Evolutionary conservation across 2,888 invertebrate genomes (phyloP).

Genomic region (Buathra laborator): DNA sequence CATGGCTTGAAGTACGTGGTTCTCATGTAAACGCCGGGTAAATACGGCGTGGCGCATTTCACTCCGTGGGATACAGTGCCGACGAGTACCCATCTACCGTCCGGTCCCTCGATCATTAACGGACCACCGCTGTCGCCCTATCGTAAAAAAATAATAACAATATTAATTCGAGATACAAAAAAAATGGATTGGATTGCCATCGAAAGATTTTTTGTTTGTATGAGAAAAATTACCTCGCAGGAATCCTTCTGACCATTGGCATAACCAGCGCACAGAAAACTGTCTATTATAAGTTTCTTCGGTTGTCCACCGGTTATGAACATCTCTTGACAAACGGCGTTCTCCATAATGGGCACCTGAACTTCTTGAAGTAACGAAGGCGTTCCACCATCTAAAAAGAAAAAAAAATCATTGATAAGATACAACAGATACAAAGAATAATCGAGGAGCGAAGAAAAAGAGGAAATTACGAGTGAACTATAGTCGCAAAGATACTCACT

Average conservation of each 20-base stretch:
- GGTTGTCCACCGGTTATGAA: constrained; percentile 96
- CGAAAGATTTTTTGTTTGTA: not conserved
- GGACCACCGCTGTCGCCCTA: constrained; percentile 98
- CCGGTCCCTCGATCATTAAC: constrained; percentile 92
- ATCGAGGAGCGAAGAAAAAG: not conserved
- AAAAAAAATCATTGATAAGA: not conserved
- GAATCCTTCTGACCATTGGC: constrained; percentile 97
- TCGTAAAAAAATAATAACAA: constrained; percentile 55
- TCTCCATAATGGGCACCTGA: constrained; percentile 96
- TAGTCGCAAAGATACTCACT: constrained; percentile 85
- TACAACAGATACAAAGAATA: constrained; percentile 5
- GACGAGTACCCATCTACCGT: constrained; percentile 94
- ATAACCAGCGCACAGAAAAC: constrained; percentile 97
- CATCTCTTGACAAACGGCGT: constrained; percentile 97
- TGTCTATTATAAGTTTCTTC: constrained; percentile 92
- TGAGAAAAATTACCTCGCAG: constrained; percentile 90
- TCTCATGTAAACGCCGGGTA: constrained; percentile 97
- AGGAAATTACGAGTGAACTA: not conserved
- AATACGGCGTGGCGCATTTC: constrained; percentile 96
- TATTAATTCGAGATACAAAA: not conserved
- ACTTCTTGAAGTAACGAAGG: constrained; percentile 96
- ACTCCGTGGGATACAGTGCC: constrained; percentile 98
- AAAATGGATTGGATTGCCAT: not conserved
- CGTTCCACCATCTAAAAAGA: constrained; percentile 90
- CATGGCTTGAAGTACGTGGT: constrained; percentile 97